A percentile compares a stretch with the other conserved stretches of the same genome.
Conservation (phyloP, 2,888 invertebrate species). For the Leptogaster cylindrica region DNA sequence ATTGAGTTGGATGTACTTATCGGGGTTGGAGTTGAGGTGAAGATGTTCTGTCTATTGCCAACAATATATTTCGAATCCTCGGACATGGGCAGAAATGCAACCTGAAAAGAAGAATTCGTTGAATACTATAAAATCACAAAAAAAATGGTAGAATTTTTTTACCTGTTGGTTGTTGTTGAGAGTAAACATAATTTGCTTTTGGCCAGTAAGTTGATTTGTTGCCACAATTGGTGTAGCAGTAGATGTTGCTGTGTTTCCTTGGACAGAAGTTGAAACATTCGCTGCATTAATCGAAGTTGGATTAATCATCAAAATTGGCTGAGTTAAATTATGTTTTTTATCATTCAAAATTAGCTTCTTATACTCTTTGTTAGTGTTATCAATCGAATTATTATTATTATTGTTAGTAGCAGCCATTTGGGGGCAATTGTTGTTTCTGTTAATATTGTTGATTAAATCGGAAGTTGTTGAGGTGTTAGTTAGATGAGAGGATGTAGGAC, state of each 20-base stretch:
- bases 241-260: constrained; percentile 47
- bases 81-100: constrained; percentile 50
- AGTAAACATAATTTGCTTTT: constrained; percentile 57
- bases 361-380: constrained; percentile 38
- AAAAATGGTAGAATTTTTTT: no score
- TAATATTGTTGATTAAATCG: constrained; percentile 41
- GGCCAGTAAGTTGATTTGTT: constrained; percentile 51
- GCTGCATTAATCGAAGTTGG: constrained; percentile 43
- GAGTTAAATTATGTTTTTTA: constrained; percentile 41
- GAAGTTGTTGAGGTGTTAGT: constrained; percentile 45
- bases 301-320: constrained; percentile 47
- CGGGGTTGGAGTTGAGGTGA: constrained; percentile 36
- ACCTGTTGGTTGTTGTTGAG: constrained; percentile 58
- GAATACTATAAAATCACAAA: neutral
- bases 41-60: constrained; percentile 41
- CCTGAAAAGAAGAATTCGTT: constrained; percentile 40
- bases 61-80: constrained; percentile 48
- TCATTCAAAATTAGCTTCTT: constrained; percentile 43
- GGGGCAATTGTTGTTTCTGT: constrained; percentile 48
- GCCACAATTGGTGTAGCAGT: constrained; percentile 48
- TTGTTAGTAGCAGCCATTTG: constrained; percentile 45
- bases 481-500: constrained; percentile 38
- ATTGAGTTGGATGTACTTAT: constrained; percentile 23
- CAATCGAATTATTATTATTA: constrained; percentile 45
- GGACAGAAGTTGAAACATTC: constrained; percentile 49